phyloP scores from a whole-genome alignment of 2,797 vertebrate species.

The Rallus crepitans region DNA sequence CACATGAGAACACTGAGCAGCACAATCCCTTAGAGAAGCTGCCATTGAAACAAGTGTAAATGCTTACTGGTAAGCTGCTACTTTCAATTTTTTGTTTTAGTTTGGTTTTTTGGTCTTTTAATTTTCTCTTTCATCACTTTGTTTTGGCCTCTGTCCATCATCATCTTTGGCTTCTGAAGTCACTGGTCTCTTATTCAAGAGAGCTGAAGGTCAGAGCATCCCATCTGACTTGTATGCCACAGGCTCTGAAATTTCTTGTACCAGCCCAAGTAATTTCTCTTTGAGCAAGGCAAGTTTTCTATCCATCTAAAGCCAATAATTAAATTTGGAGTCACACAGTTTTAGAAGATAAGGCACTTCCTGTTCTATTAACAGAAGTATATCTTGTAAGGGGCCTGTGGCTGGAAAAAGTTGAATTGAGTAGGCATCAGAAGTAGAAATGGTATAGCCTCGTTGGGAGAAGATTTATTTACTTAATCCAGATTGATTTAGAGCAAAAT shows the following conservation, averaged over 20 bases:
- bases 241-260: conserved; percentile 22
- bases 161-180: not conserved
- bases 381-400: not conserved
- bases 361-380: conserved; percentile 30
- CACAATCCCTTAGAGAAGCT: not conserved
- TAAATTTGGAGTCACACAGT: conserved; percentile 22
- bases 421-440: not conserved
- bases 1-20: not conserved
- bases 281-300: conserved; percentile 32
- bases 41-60: not conserved
- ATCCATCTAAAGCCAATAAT: not conserved
- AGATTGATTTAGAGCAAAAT: not conserved
- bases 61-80: not conserved
- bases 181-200: not conserved
- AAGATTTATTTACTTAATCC: not conserved
- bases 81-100: not conserved
- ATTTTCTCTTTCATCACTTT: not conserved
- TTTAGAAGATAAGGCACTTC: conserved; percentile 47
- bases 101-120: not conserved
- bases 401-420: not conserved
- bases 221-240: not conserved
- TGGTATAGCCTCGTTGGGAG: not conserved
- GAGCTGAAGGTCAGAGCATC: not conserved
- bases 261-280: conserved; percentile 30
- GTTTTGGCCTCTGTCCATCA: not conserved